Conservation (phyloP, 2,888 invertebrate species). For the Cephus pulcher region DNA sequence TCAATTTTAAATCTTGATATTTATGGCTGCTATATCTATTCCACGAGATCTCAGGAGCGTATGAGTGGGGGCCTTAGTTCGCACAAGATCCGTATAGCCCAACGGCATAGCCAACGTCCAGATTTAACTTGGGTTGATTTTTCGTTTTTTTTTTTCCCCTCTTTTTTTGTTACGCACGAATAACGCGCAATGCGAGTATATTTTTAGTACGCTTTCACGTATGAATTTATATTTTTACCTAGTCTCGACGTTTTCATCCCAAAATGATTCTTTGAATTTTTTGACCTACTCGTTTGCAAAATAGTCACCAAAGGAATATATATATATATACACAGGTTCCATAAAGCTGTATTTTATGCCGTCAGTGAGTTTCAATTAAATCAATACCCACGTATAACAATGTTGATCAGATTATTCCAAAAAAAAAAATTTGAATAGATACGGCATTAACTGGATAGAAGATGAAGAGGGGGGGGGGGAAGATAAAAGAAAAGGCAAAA, state of each 20-base stretch:
- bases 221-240: background rate
- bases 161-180: background rate
- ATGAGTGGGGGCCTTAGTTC: background rate
- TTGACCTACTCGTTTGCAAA: background rate
- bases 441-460: background rate
- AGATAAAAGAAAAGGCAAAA: background rate
- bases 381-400: background rate
- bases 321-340: background rate
- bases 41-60: background rate
- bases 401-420: background rate
- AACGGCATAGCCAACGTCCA: background rate
- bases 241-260: background rate
- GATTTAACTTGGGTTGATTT: background rate
- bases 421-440: background rate
- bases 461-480: background rate
- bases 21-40: background rate
- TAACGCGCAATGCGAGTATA: background rate
- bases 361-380: constrained; percentile 6
- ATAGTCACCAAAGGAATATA: background rate
- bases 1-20: background rate
- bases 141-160: background rate
- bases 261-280: background rate
- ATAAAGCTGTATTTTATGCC: constrained; percentile 15
- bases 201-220: background rate
- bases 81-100: background rate